Evolutionary conservation across 2,797 vertebrate genomes (phyloP).

Genomic region (Myripristis jacobus): DNA sequence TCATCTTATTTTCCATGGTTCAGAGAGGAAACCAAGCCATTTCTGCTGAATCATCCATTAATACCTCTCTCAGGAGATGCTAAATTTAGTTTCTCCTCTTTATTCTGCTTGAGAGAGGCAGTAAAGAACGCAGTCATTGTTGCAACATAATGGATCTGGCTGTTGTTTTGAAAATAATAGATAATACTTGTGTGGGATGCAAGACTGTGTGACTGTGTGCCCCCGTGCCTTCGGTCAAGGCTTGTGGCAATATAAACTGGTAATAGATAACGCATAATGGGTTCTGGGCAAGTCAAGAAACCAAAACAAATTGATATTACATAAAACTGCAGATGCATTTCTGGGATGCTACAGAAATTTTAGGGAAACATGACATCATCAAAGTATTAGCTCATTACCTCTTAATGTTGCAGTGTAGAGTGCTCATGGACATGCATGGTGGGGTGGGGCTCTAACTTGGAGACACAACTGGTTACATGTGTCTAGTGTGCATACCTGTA

Average conservation of each 20-base stretch:
- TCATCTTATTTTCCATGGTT: too few relatives aligned
- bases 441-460: slow-evolving; percentile 42
- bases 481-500: slow-evolving; percentile 35
- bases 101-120: slow-evolving; percentile 1
- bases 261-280: slow-evolving; percentile 23
- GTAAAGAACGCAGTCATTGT: not conserved
- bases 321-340: slow-evolving; percentile 15
- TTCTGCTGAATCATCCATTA: not conserved
- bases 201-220: not conserved
- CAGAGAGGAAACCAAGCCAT: not conserved
- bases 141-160: not conserved
- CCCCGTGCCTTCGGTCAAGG: not conserved
- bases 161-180: slow-evolving; percentile 6
- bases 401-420: slow-evolving; percentile 39
- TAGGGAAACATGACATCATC: slow-evolving; percentile 37
- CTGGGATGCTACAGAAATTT: slow-evolving; percentile 35
- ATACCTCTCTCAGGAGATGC: slow-evolving; percentile 11
- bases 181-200: not conserved
- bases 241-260: slow-evolving; percentile 34
- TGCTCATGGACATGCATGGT: slow-evolving; percentile 50
- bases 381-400: slow-evolving; percentile 33
- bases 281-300: not conserved
- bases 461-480: slow-evolving; percentile 13
- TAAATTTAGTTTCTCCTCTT: not conserved
- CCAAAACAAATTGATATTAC: slow-evolving; percentile 9